These are phyloP conservation scores for Pipistrellus kuhlii DNA, from an alignment of 2,797 vertebrate genomes.

Conservation along the genomic window DNA sequence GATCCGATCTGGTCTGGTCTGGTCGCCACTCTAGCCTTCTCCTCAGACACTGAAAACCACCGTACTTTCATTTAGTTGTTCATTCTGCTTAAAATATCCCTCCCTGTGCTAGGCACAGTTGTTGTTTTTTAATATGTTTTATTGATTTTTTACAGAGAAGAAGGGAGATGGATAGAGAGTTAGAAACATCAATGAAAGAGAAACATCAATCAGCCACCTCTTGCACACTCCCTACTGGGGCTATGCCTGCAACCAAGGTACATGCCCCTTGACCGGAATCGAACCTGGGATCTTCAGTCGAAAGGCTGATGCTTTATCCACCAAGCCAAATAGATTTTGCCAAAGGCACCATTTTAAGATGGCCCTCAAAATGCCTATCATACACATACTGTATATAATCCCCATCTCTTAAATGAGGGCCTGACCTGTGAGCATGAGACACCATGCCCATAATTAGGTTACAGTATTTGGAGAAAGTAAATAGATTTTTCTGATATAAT, in stretches of 20 bases:
- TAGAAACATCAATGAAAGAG: no score
- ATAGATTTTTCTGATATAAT: not conserved
- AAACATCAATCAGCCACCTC: no score
- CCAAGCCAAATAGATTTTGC: no score
- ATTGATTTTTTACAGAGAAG: no score
- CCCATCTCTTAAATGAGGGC: not conserved
- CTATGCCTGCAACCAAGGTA: no score
- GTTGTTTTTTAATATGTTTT: not conserved
- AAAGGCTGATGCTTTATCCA: no score
- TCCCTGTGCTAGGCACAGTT: not conserved
- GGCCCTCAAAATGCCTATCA: not conserved
- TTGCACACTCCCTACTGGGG: no score
- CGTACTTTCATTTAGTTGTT: not conserved
- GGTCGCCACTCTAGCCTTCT: not conserved
- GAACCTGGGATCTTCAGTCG: no score
- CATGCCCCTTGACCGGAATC: no score
- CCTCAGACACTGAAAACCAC: not conserved
- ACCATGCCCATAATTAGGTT: not conserved
- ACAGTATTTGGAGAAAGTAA: not conserved
- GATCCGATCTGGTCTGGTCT: not conserved
- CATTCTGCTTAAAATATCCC: constrained; percentile 3
- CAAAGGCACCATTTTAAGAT: not conserved
- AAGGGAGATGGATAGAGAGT: no score
- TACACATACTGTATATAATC: not conserved
- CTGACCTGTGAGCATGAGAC: not conserved